Conservation (phyloP, 2,797 vertebrate genomes). For the Acanthis flammea region DNA sequence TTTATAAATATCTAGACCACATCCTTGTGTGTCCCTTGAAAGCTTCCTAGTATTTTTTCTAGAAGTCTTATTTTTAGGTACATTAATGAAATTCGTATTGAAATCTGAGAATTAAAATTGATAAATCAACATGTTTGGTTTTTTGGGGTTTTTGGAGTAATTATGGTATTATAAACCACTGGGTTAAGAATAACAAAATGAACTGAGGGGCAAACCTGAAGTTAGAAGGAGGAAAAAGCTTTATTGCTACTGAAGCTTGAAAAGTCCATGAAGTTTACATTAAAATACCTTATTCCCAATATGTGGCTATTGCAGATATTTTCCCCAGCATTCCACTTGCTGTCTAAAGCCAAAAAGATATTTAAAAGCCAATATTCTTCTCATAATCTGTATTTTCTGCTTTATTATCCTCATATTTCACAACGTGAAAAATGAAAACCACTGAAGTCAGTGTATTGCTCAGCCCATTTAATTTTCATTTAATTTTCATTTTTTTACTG, state of each 20-base stretch:
- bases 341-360: not conserved
- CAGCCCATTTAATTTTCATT: slow-evolving; percentile 15
- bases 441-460: not conserved
- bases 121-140: not conserved
- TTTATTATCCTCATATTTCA: not conserved
- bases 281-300: not conserved
- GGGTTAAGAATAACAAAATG: not conserved
- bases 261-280: not conserved
- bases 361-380: not conserved
- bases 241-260: not conserved
- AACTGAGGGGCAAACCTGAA: not conserved
- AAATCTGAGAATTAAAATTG: not conserved
- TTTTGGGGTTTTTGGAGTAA: not conserved
- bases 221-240: not conserved
- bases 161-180: not conserved
- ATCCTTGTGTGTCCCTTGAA: not conserved
- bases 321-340: not conserved
- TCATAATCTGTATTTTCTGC: not conserved
- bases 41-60: not conserved
- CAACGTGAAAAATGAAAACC: not conserved
- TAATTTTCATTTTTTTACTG: slow-evolving; percentile 11
- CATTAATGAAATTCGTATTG: not conserved
- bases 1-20: not conserved
- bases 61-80: not conserved
- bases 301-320: not conserved